These are phyloP conservation scores for Eristalinus sepulchralis DNA, from an alignment of 2,888 invertebrate species.

Conservation along the genomic window DNA sequence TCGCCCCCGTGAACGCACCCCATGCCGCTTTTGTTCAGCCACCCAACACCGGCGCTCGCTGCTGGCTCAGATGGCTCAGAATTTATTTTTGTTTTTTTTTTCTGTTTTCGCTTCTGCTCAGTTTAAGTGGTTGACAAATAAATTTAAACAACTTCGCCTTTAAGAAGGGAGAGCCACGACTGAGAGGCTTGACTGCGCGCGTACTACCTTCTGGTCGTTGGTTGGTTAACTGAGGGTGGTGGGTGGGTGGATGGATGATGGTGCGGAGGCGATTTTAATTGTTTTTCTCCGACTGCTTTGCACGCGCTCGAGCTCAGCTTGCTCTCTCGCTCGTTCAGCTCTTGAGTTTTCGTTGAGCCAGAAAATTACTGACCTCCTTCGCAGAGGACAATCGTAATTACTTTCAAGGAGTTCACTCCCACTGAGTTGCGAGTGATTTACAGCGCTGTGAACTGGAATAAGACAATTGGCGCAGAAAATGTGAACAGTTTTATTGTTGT, in stretches of 20 bases:
- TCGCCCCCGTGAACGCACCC: not conserved
- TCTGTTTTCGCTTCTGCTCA: not conserved
- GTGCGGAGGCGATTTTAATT: not conserved
- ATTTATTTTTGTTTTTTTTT: not conserved
- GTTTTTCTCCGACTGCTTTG: not conserved
- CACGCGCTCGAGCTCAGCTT: not conserved
- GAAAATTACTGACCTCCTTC: conserved; percentile 63
- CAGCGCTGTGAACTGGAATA: conserved; percentile 39
- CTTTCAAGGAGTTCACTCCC: conserved; percentile 33
- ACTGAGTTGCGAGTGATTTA: conserved; percentile 40
- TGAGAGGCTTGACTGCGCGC: not conserved
- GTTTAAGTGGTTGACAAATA: conserved; percentile 58
- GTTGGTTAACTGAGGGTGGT: not conserved
- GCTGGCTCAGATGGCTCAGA: not conserved
- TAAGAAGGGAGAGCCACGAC: not conserved
- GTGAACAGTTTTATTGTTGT: conserved; percentile 4
- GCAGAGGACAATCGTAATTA: conserved; percentile 42
- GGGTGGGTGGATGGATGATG: not conserved
- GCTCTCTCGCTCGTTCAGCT: not conserved
- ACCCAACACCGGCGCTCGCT: not conserved
- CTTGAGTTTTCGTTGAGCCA: conserved; percentile 33
- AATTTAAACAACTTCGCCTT: conserved; percentile 40
- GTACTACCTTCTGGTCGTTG: not conserved
- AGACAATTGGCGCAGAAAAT: conserved; percentile 51
- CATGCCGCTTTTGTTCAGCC: not conserved